These are phyloP conservation scores for Alligator mississippiensis DNA, from an alignment of 2,113 vertebrate genomes.

Conservation along the genomic window DNA sequence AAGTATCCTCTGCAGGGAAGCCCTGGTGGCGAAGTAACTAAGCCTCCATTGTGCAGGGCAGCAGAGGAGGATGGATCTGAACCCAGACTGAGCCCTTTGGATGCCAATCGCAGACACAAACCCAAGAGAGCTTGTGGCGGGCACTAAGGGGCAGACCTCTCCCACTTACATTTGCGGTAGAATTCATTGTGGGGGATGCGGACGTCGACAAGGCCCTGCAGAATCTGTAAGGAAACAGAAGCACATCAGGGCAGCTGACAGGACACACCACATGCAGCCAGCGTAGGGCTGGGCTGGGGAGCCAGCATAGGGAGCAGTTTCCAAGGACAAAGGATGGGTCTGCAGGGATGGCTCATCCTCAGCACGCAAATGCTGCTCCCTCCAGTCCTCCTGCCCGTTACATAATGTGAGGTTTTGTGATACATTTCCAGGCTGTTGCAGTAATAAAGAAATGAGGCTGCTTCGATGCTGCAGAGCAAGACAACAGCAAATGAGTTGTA, in stretches of 20 bases:
- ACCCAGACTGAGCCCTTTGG: background rate
- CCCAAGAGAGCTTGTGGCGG: background rate
- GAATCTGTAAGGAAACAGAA: constrained; percentile 80
- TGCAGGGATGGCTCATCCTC: background rate
- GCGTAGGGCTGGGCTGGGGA: background rate
- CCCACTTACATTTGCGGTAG: constrained; percentile 88
- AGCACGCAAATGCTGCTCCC: background rate
- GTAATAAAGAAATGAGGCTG: background rate
- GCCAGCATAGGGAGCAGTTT: background rate
- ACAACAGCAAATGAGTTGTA: background rate
- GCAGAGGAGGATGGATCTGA: accelerated
- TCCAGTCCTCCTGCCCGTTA: background rate
- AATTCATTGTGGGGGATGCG: constrained; percentile 92
- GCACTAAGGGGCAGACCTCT: background rate
- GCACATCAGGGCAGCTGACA: constrained; percentile 1
- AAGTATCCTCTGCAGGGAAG: accelerated
- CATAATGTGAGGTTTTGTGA: no score
- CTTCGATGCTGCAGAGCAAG: background rate
- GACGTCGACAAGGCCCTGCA: constrained; percentile 90
- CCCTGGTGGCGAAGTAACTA: background rate
- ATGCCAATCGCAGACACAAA: background rate
- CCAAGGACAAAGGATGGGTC: background rate
- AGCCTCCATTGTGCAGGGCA: background rate
- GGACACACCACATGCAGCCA: background rate
- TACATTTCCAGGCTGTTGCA: background rate